Evolutionary conservation across 2,797 vertebrate genomes (phyloP), one percentile per base, ranked within the genome.

Genomic region (Mastacembelus armatus): DNA sequence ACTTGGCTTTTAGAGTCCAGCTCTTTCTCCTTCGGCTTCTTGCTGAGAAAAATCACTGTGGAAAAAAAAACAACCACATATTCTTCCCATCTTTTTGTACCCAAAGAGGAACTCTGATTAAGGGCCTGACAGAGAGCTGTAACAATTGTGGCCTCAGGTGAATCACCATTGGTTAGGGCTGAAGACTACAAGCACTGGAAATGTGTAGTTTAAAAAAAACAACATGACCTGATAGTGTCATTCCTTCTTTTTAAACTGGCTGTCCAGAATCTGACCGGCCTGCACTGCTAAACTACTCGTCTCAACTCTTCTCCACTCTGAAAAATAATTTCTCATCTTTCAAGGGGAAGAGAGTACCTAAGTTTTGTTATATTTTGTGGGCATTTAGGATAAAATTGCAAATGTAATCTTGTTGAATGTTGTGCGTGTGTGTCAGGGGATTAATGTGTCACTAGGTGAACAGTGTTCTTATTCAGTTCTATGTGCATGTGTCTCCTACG

Each of bases 1-100:
- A 94, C 93, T 88, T 95, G 94, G 90, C 94, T 94, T 87, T 94
- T 95, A 62, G 94, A 93, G 86, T 95, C 94, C 90, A 94, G 85
- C 59, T 94, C 94, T 80, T 94, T 95, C 87, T 95, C 94, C 87
- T 93, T 94, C 36, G 91, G 93, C 81, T 94, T 95, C 83, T 95
- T 95, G 81, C 92, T 94, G 66, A 94, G 92, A 60, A 95, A 95
- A 71, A 94, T 95, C 73, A 94, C 94, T 95, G 81, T 1, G 38
- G 47, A 69, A 27, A 68, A 50, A 39, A 5, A 32, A 42, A 8
- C 59, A 43, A 33, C 32, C n/a, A 30, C 4, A 12, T 0, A 26
- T 21, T 29, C 63, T 18, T 10, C 12, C 27, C 16, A 16, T 11
- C n/a, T 3, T 43, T 19, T 43, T 21, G 16, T 27, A 54, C 19